Evolutionary conservation across 64 coral and sea anemone species (phyloP), one percentile per base, ranked within the genome.

Genomic region (Montipora efflorescens): DNA sequence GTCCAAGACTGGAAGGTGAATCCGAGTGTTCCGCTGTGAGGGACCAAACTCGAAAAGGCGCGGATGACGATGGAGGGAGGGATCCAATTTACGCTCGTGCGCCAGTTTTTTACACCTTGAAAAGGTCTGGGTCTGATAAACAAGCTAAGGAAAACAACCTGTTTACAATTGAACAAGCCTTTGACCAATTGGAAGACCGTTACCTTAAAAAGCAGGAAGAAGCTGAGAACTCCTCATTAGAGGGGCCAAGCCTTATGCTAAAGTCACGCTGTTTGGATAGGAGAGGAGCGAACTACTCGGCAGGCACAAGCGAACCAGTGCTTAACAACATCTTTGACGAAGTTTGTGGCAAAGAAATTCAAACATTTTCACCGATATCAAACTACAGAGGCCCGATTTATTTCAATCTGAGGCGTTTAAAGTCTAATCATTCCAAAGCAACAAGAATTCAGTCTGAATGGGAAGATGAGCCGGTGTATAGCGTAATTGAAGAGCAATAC

Each of bases 391-490:
- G 76, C 7, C 76, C 76, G 5, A 16, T 78, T 78, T 78, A 78
- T 46, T 78, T 78, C 76, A 10, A 47, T 18, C 13, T 78, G 12
- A 78, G 19, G 44, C 46, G 76, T 14, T 49, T 78, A 49, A 78
- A 78, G 16, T 78, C 76, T 4, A 78, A 78, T 78, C 76, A 78
- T 46, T 78, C 76, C 14, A 78, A 49, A 19, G 76, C 47, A 78
- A 78, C 76, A 10, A 78, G 76, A 78, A 49, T 49, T 18, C 45
- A 14, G 5, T 16, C 76, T 13, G 49, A 15, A 78, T 48, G 76
- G 44, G 44, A 16, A 16, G 44, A 48, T 49, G 76, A 49, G 15
- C 16, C 76, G 0, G 47, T 15, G 2, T 78, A 47, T 7, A 49
- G 1, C 5, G 14, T 8, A 5, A 7, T 78, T 7, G 76, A 19